Evolutionary conservation across 1,140 invertebrate genomes (phyloP).

Genomic region (Rhopalosiphum maidis): DNA sequence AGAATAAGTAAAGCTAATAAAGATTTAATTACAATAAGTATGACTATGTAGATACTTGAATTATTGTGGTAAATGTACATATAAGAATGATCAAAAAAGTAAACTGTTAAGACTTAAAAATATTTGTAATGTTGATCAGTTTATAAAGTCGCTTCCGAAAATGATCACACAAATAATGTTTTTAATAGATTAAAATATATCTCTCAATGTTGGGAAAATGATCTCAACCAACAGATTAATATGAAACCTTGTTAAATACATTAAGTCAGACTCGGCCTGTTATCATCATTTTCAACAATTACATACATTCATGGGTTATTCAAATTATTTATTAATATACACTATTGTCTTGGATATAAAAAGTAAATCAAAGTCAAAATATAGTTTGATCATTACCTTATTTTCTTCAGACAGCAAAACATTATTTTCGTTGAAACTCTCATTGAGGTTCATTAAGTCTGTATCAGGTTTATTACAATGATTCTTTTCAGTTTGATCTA

Average conservation of each 20-base stretch:
- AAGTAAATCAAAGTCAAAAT: not conserved
- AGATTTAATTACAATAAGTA: not conserved
- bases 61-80: not conserved
- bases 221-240: constrained; percentile 38
- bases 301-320: not conserved
- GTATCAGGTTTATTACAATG: constrained; percentile 6
- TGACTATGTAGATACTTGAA: not conserved
- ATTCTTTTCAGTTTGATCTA: constrained; percentile 7
- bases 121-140: constrained; percentile 33
- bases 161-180: constrained; percentile 36
- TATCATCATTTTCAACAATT: constrained; percentile 44
- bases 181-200: constrained; percentile 12
- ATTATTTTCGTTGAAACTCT: constrained; percentile 1
- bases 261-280: constrained; percentile 28
- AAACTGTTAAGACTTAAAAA: not conserved
- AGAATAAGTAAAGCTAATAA: too few species aligned
- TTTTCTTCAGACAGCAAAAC: not conserved
- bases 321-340: not conserved
- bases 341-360: not conserved
- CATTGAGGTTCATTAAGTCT: not conserved
- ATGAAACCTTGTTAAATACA: constrained; percentile 4
- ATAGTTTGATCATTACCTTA: constrained; percentile 23
- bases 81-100: not conserved
- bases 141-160: constrained; percentile 37
- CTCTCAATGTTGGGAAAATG: constrained; percentile 10